phyloP scores from a whole-genome alignment of 30 jellyfish, hydroid and myxozoan genomes.

The Catostylus mosaicus region DNA sequence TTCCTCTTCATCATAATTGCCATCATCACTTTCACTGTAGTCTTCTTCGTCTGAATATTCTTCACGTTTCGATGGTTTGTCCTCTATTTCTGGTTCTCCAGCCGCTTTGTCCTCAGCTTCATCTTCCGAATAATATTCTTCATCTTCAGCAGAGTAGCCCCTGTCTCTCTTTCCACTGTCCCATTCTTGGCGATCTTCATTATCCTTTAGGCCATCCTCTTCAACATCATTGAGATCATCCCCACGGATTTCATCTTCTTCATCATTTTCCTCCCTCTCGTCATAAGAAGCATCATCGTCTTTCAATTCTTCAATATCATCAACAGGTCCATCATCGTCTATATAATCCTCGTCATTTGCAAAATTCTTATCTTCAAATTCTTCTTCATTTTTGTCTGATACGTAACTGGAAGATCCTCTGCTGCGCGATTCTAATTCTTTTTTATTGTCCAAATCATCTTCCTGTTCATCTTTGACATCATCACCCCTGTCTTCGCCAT shows the following conservation, averaged over 20 bases:
- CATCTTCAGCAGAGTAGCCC: conserved; percentile 28
- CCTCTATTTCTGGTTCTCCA: conserved; percentile 1
- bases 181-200: conserved; percentile 7
- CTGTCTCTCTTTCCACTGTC: conserved; percentile 9
- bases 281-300: background rate
- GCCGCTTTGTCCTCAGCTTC: conserved; percentile 16
- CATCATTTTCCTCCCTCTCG: conserved; percentile 3
- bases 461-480: background rate
- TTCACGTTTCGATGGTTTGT: background rate
- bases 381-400: conserved; percentile 31
- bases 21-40: conserved; percentile 40
- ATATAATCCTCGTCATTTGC: conserved; percentile 20
- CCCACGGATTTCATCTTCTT: conserved; percentile 19
- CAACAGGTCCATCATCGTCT: conserved; percentile 15
- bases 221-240: conserved; percentile 26
- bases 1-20: conserved; percentile 15
- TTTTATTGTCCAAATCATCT: conserved; percentile 18
- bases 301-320: background rate
- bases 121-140: conserved; percentile 13
- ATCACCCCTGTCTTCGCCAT: conserved; percentile 19
- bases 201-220: conserved; percentile 7
- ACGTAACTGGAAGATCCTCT: conserved; percentile 9
- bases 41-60: conserved; percentile 44
- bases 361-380: conserved; percentile 2
- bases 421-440: background rate